These are phyloP conservation scores for Syngnathus scovelli DNA, from an alignment of 2,113 vertebrate species.

Conservation along the genomic window DNA sequence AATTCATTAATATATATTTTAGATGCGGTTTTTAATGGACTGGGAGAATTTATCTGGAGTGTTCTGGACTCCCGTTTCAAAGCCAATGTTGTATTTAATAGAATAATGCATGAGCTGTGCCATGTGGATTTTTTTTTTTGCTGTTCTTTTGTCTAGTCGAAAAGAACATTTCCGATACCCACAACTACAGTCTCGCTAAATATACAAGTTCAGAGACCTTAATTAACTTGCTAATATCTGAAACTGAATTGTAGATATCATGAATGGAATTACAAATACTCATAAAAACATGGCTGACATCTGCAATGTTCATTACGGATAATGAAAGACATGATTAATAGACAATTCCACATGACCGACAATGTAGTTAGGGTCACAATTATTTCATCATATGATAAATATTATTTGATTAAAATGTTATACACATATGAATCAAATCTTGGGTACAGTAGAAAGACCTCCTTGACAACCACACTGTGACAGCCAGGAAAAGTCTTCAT, in stretches of 20 bases:
- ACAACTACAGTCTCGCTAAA: no score
- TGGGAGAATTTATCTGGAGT: background rate
- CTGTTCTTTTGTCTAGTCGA: background rate
- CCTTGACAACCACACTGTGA: background rate
- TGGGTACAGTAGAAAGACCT: no score
- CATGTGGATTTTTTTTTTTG: background rate
- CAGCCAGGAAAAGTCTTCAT: background rate
- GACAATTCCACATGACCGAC: no score
- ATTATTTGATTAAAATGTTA: no score
- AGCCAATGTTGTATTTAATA: background rate
- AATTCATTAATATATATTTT: background rate
- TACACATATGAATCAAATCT: no score
- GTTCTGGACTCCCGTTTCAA: background rate
- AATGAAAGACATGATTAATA: background rate
- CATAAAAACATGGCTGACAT: background rate
- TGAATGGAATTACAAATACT: background rate
- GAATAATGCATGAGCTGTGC: background rate
- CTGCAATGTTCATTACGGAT: background rate
- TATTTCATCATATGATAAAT: no score
- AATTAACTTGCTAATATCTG: background rate
- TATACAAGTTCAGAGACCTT: no score
- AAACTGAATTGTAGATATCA: background rate
- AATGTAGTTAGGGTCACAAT: no score
- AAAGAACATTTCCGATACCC: background rate
- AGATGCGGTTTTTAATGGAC: background rate